A percentile compares a stretch with the other conserved stretches of the same genome.
Evolutionary conservation across 1,140 invertebrate species (phyloP).

Genomic region (Drosophila bipectinata): DNA sequence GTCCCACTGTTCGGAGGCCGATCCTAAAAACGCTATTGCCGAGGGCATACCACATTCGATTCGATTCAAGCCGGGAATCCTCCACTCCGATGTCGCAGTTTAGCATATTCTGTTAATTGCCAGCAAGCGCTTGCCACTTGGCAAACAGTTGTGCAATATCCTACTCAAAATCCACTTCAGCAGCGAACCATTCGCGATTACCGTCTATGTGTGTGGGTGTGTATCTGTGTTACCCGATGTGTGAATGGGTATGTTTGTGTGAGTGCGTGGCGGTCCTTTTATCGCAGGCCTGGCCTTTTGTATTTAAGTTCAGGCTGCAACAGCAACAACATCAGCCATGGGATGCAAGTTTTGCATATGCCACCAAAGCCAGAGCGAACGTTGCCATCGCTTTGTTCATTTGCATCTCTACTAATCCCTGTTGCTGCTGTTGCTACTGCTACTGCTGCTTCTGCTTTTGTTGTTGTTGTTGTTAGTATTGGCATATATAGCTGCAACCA

Average conservation of each 20-base stretch:
- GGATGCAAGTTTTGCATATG: conserved; percentile 64
- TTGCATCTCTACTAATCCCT: conserved; percentile 74
- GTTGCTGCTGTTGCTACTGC: conserved; percentile 5
- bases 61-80: not conserved
- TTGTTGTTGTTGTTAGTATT: conserved; percentile 42
- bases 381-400: conserved; percentile 65
- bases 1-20: not conserved
- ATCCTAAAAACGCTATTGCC: not conserved
- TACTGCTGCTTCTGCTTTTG: conserved; percentile 1
- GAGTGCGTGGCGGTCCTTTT: conserved; percentile 43
- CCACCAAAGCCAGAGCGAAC: conserved; percentile 48
- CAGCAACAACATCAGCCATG: conserved; percentile 5
- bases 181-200: conserved; percentile 58
- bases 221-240: not conserved
- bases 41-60: conserved; percentile 16
- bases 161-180: conserved; percentile 61
- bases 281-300: conserved; percentile 56
- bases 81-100: conserved; percentile 47
- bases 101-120: conserved; percentile 65
- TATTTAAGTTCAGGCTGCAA: conserved; percentile 66
- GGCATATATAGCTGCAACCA: conserved; percentile 29
- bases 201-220: conserved; percentile 36
- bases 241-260: conserved; percentile 35
- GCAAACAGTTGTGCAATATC: conserved; percentile 57
- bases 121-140: conserved; percentile 61